These are phyloP conservation scores for Vicugna pacos DNA, from an alignment of 2,113 vertebrate species.

Conservation along the genomic window DNA sequence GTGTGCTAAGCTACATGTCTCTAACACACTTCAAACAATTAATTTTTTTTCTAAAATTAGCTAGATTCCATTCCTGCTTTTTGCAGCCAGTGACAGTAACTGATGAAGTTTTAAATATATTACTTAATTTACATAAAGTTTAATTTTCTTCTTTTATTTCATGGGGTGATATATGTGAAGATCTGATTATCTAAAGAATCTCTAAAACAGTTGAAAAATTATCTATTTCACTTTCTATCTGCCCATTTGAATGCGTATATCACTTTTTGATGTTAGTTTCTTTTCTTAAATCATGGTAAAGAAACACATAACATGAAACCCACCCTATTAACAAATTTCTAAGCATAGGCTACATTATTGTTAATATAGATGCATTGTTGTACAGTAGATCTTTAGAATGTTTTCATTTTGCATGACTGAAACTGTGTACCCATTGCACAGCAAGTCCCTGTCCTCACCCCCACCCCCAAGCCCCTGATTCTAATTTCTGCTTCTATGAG, in stretches of 20 bases:
- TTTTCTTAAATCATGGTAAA: background rate
- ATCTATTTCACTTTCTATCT: background rate
- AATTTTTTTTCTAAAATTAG: slow-evolving; percentile 15
- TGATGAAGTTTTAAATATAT: background rate
- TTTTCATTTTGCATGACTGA: background rate
- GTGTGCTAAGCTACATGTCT: background rate
- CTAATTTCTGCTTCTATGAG: background rate
- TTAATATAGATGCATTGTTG: background rate
- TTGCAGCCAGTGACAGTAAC: background rate
- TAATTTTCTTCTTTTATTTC: background rate
- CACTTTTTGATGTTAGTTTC: background rate
- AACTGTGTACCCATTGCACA: background rate
- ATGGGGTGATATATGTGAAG: background rate
- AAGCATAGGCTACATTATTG: background rate
- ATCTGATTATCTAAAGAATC: background rate
- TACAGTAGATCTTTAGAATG: background rate
- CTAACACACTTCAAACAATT: background rate
- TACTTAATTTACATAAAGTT: background rate
- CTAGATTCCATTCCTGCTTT: background rate
- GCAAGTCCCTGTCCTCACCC: background rate
- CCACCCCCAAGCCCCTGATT: background rate
- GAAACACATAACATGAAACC: background rate
- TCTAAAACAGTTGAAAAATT: slow-evolving; percentile 10
- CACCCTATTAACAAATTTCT: background rate
- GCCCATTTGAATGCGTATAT: background rate